phyloP scores from a whole-genome alignment of 2,888 invertebrate genomes.

The Amphipyra berbera region DNA sequence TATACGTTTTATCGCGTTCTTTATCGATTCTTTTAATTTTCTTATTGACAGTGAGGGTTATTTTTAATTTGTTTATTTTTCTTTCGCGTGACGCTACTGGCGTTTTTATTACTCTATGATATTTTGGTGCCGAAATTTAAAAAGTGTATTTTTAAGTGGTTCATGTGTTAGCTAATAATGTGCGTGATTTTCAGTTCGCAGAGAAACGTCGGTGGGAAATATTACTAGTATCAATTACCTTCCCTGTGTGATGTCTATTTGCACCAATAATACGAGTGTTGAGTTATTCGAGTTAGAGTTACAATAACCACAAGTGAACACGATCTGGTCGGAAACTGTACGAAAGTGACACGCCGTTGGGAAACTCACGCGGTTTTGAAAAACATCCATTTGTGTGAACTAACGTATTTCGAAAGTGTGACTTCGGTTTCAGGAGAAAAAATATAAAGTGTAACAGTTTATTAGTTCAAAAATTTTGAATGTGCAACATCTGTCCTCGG shows the following conservation, averaged over 20 bases:
- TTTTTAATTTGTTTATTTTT: constrained; percentile 53
- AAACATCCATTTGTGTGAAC: constrained; percentile 76
- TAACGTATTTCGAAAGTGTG: constrained; percentile 65
- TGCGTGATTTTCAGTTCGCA: constrained; percentile 83
- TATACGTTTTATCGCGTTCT: constrained; percentile 66
- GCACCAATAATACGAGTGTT: constrained; percentile 78
- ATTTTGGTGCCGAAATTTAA: constrained; percentile 64
- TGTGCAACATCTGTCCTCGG: constrained; percentile 47
- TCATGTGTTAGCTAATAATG: constrained; percentile 67
- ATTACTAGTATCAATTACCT: constrained; percentile 83
- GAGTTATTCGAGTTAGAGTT: constrained; percentile 79
- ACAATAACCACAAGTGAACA: constrained; percentile 87
- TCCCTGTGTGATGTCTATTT: constrained; percentile 84
- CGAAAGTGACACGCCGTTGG: constrained; percentile 86
- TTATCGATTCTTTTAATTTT: constrained; percentile 68
- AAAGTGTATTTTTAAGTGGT: constrained; percentile 68
- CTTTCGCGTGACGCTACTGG: constrained; percentile 23
- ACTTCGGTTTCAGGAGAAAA: constrained; percentile 64
- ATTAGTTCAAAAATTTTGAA: constrained; percentile 52
- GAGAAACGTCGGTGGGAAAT: constrained; percentile 79
- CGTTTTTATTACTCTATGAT: constrained; percentile 68
- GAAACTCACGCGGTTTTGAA: constrained; percentile 84
- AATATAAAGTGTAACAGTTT: constrained; percentile 62
- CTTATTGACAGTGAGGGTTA: constrained; percentile 53
- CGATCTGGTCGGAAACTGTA: constrained; percentile 80